Percentiles rank a stretch among this genome's conserved stretches.
Evolutionary conservation across 2,797 vertebrate species (phyloP).

Genomic region (Arctocebus calabarensis): DNA sequence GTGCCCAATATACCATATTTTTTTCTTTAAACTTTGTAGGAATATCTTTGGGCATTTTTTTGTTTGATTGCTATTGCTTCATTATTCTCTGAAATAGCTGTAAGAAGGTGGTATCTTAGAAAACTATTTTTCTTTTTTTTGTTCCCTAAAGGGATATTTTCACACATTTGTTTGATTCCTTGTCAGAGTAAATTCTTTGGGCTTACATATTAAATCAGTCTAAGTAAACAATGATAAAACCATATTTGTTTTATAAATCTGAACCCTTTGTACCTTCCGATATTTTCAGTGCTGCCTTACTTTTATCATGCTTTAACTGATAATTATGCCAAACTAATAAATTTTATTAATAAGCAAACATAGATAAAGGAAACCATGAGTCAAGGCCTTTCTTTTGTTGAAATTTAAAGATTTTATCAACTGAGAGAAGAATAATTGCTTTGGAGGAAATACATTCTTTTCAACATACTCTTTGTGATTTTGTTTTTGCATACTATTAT

Average conservation of each 20-base stretch:
- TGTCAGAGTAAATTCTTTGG: constrained; percentile 37
- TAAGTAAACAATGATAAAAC: constrained; percentile 63
- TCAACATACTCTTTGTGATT: constrained; percentile 40
- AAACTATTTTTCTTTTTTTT: constrained; percentile 11
- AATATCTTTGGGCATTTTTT: constrained; percentile 20
- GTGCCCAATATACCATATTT: neutral
- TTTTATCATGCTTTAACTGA: constrained; percentile 59
- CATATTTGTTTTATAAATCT: constrained; percentile 62
- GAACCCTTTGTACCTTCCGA: constrained; percentile 23
- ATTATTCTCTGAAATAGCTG: constrained; percentile 27
- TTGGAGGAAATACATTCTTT: constrained; percentile 61
- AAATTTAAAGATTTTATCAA: constrained; percentile 71
- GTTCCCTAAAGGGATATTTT: constrained; percentile 22
- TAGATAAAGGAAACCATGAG: constrained; percentile 57
- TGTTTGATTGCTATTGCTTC: constrained; percentile 39
- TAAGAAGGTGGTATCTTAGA: constrained; percentile 16
- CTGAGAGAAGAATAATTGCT: constrained; percentile 58
- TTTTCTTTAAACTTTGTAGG: constrained; percentile 4
- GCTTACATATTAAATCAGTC: constrained; percentile 46
- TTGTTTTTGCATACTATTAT: constrained; percentile 64
- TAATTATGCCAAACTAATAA: constrained; percentile 64
- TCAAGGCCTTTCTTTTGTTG: constrained; percentile 58
- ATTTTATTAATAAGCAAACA: constrained; percentile 69
- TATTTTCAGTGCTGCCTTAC: constrained; percentile 56
- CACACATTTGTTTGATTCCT: constrained; percentile 50